A percentile compares a stretch with the other conserved stretches of the same genome.
Conservation (phyloP, 2,797 vertebrate species). For the Iguana delicatissima region DNA sequence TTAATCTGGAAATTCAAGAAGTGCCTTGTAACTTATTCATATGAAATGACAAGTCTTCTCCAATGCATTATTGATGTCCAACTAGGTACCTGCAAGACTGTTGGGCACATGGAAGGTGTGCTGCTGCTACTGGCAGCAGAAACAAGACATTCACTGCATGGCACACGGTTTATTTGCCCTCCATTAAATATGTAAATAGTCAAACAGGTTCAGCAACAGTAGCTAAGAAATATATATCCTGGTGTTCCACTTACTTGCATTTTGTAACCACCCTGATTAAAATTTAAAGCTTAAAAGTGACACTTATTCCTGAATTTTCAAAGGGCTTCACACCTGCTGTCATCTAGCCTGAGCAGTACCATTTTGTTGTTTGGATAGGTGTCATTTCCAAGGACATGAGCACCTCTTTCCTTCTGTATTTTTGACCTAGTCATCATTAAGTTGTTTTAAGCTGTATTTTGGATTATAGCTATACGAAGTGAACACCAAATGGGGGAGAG, state of each 20-base stretch:
- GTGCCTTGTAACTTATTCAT: conserved; percentile 69
- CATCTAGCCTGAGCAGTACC: conserved; percentile 21
- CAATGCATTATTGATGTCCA: conserved; percentile 55
- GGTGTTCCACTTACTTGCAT: conserved; percentile 37
- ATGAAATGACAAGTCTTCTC: conserved; percentile 55
- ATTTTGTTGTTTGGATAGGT: conserved; percentile 29
- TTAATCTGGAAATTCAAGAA: conserved; percentile 62
- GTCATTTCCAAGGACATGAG: conserved; percentile 27
- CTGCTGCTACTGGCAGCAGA: conserved; percentile 43
- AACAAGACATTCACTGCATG: conserved; percentile 57
- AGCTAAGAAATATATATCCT: conserved; percentile 50
- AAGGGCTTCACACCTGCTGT: conserved; percentile 42
- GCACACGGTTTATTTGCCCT: conserved; percentile 54
- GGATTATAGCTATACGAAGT: background rate
- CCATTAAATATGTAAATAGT: conserved; percentile 60
- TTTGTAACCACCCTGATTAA: conserved; percentile 57
- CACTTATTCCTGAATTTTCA: conserved; percentile 42
- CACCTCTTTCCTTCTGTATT: background rate
- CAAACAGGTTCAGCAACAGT: conserved; percentile 51
- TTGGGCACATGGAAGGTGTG: conserved; percentile 55
- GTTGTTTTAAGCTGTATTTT: background rate
- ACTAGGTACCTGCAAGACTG: conserved; percentile 54
- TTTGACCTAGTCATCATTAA: background rate
- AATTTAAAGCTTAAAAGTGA: conserved; percentile 47
- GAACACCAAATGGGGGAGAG: background rate